These are phyloP conservation scores for Entosphenus tridentatus DNA, from an alignment of 2,113 vertebrate species.

Conservation along the genomic window DNA sequence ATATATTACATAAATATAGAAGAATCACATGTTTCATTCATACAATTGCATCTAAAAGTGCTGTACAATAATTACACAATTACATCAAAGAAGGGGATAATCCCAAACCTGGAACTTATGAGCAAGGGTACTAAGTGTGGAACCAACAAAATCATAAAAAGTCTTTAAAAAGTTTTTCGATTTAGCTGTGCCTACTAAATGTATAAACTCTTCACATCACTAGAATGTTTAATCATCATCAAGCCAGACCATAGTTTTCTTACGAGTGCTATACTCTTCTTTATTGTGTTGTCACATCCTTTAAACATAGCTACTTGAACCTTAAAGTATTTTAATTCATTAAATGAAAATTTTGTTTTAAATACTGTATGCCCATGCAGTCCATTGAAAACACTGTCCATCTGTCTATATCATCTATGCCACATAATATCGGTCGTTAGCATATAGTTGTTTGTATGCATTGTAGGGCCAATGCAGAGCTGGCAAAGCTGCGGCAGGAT, in stretches of 20 bases:
- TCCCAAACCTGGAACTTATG: too few relatives aligned
- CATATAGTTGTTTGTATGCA: neutral
- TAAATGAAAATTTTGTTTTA: neutral
- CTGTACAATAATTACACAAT: constrained; percentile 10
- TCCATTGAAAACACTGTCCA: neutral
- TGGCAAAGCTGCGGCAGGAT: constrained; percentile 73
- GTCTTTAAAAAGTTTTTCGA: too few relatives aligned
- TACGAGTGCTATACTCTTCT: too few relatives aligned
- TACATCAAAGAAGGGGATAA: too few relatives aligned
- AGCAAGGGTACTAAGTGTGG: too few relatives aligned
- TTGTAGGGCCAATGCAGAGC: constrained; percentile 19
- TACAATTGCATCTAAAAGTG: constrained; percentile 27
- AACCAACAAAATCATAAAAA: too few relatives aligned
- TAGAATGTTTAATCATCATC: too few relatives aligned
- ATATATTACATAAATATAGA: neutral
- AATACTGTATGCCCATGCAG: neutral
- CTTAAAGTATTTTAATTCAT: neutral
- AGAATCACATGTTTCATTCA: neutral
- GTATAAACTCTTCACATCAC: too few relatives aligned
- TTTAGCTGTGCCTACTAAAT: too few relatives aligned
- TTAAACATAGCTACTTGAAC: too few relatives aligned
- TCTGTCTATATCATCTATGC: neutral
- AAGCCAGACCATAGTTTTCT: too few relatives aligned
- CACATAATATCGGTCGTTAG: neutral
- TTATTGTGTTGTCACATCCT: too few relatives aligned